Percentiles rank a stretch among this genome's conserved stretches.
These are phyloP conservation scores for Xestoiulus laeticollis DNA, from an alignment of 2,888 invertebrate species.

Conservation along the genomic window DNA sequence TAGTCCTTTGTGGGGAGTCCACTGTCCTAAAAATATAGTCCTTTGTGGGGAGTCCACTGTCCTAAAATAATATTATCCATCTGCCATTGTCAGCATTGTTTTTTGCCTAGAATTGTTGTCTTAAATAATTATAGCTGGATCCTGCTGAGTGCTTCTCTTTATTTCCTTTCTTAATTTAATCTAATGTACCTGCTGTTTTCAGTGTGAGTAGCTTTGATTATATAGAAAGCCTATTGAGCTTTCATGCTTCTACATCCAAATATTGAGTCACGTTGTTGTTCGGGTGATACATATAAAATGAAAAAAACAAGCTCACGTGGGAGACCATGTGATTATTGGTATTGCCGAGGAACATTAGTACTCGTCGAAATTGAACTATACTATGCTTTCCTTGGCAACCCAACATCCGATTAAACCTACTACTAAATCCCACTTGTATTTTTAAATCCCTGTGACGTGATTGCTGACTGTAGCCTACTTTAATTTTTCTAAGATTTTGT, in stretches of 20 bases:
- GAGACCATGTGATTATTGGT: neutral
- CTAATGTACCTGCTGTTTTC: neutral
- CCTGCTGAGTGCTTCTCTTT: neutral
- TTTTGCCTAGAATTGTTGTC: neutral
- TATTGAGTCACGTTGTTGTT: conserved; percentile 13
- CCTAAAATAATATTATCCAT: neutral
- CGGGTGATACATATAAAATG: neutral
- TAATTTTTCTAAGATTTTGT: neutral
- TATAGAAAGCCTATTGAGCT: neutral
- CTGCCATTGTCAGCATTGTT: neutral
- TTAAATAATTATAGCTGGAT: neutral
- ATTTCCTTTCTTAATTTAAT: neutral
- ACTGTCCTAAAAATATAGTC: neutral
- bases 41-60: neutral
- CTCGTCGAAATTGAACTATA: neutral
- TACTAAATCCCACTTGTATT: neutral
- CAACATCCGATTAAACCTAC: neutral
- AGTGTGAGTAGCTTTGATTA: neutral
- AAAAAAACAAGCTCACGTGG: conserved; percentile 6
- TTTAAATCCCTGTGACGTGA: conserved; percentile 23
- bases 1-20: neutral
- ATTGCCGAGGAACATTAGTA: neutral
- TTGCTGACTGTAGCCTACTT: neutral
- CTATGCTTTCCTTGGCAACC: neutral
- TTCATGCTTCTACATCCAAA: neutral